Conservation (phyloP, 2,113 vertebrate genomes). For the Neogale vison region DNA sequence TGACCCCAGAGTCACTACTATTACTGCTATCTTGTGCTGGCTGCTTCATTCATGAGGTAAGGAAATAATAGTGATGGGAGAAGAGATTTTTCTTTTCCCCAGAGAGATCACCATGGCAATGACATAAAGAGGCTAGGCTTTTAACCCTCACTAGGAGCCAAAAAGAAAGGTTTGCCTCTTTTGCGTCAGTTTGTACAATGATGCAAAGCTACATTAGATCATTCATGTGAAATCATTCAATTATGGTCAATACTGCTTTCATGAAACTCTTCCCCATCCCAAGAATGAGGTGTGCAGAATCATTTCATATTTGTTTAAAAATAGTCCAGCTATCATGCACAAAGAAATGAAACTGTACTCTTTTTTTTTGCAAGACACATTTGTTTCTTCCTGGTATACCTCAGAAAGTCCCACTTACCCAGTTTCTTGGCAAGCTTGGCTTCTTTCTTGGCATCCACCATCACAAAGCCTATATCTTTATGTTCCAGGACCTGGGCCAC, state of each 20-base stretch:
- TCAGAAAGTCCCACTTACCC: constrained; percentile 83
- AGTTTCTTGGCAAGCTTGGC: constrained; percentile 96
- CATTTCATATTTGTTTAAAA: constrained; percentile 13
- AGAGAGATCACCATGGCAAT: neutral
- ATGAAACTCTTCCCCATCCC: neutral
- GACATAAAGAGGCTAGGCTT: neutral
- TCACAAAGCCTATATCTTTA: constrained; percentile 93
- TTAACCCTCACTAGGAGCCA: neutral
- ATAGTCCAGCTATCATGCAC: neutral
- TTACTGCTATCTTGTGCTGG: neutral
- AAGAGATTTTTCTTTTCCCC: neutral
- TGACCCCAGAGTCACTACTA: neutral
- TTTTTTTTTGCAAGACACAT: neutral
- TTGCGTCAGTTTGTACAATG: neutral
- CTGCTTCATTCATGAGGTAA: neutral
- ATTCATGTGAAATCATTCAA: neutral
- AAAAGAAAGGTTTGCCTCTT: neutral
- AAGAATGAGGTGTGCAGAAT: neutral
- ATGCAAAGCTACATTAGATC: neutral
- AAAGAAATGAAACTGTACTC: neutral
- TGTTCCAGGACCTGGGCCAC: constrained; percentile 94
- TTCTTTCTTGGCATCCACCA: constrained; percentile 95
- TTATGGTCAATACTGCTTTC: neutral
- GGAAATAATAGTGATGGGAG: neutral
- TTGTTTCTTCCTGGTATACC: neutral